Conservation (phyloP, 2,113 vertebrate genomes). For the Recurvirostra avosetta region DNA sequence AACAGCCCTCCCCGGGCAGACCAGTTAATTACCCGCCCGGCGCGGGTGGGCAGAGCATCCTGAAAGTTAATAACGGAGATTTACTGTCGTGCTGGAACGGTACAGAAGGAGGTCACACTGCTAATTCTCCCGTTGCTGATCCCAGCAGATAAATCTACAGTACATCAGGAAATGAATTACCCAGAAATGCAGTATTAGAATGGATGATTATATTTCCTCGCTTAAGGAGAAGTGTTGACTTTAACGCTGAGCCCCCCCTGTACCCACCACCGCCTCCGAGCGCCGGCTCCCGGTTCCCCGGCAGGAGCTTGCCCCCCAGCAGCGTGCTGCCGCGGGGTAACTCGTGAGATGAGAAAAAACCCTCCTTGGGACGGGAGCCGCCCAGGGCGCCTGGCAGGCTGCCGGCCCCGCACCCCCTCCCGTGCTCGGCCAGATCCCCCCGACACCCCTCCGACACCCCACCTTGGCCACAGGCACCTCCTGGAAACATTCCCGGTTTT, state of each 20-base stretch:
- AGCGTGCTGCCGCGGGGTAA: background rate
- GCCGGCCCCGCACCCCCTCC: rapidly evolving
- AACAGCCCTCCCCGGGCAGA: background rate
- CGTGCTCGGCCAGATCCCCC: background rate
- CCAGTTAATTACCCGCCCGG: rapidly evolving
- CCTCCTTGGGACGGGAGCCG: background rate
- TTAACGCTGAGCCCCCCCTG: rapidly evolving
- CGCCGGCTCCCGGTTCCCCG: rapidly evolving
- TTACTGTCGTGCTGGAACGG: background rate
- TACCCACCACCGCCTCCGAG: rapidly evolving
- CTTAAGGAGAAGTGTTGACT: background rate
- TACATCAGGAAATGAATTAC: background rate
- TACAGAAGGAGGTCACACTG: slow-evolving; percentile 4
- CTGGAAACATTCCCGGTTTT: background rate
- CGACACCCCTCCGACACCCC: background rate
- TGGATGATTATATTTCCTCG: background rate
- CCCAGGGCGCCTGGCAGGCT: too few relatives aligned
- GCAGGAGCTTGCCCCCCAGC: background rate
- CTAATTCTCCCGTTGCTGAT: background rate
- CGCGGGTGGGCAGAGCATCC: background rate
- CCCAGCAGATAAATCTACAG: slow-evolving; percentile 5
- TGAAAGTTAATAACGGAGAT: background rate
- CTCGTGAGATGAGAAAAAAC: background rate
- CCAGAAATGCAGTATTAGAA: background rate
- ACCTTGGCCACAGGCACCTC: background rate